A percentile compares a stretch with the other conserved stretches of the same genome.
phyloP scores from a whole-genome alignment of 2,888 invertebrate genomes.

The Eretmocerus hayati region DNA sequence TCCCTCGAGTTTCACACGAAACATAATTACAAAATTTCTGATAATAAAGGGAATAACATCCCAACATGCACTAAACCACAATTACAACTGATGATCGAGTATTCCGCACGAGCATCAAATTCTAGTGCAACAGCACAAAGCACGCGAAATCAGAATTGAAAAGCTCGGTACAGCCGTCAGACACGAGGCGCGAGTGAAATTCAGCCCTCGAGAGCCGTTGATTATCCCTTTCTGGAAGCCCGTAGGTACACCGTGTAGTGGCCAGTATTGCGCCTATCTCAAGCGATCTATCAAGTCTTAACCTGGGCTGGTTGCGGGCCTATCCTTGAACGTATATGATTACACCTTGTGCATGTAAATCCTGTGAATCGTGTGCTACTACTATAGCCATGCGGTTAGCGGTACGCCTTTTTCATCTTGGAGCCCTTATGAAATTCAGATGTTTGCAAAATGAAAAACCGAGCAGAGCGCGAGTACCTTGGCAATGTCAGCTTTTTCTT shows the following conservation, averaged over 20 bases:
- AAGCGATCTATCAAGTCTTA: conserved; percentile 11
- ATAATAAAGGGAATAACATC: too few relatives aligned
- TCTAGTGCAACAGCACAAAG: too few relatives aligned
- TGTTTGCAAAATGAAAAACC: conserved; percentile 19
- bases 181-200: neutral
- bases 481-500: neutral
- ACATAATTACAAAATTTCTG: too few relatives aligned
- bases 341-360: conserved; percentile 17
- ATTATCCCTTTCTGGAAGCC: neutral
- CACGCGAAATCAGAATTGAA: too few relatives aligned
- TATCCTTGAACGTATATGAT: conserved; percentile 13
- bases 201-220: too few relatives aligned
- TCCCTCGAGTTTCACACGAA: too few relatives aligned
- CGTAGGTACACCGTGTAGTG: too few relatives aligned
- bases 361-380: neutral
- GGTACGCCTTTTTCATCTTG: neutral
- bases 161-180: too few relatives aligned
- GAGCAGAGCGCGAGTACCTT: neutral
- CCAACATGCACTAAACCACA: too few relatives aligned
- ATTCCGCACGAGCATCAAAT: too few relatives aligned
- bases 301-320: neutral
- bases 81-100: too few relatives aligned
- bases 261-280: conserved; percentile 7
- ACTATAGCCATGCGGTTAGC: too few relatives aligned
- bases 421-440: conserved; percentile 20